These are phyloP conservation scores for Ormyrus thymus DNA, from an alignment of 2,888 invertebrate species.

Conservation along the genomic window DNA sequence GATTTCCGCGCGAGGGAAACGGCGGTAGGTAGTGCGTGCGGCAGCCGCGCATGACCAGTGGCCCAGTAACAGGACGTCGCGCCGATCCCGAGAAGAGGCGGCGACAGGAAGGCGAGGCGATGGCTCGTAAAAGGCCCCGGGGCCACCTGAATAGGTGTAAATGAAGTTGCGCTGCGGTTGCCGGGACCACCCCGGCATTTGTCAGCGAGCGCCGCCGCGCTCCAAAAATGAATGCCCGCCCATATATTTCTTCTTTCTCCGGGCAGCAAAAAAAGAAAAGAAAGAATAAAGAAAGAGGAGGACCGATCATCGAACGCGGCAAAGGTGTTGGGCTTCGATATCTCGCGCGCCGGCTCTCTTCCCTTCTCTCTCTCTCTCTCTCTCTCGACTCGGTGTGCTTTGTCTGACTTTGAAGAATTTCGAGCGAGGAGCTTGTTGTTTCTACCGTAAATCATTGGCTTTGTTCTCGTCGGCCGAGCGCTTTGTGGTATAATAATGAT, in stretches of 20 bases:
- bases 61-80: too few relatives aligned
- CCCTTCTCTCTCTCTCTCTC: background rate
- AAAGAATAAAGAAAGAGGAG: too few relatives aligned
- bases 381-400: slow-evolving; percentile 1
- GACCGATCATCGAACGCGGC: too few relatives aligned
- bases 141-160: slow-evolving; percentile 71
- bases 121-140: slow-evolving; percentile 66
- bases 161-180: slow-evolving; percentile 70
- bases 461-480: background rate
- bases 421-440: too few relatives aligned
- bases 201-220: slow-evolving; percentile 52
- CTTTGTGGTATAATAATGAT: background rate
- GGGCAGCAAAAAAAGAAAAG: background rate
- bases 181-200: slow-evolving; percentile 66
- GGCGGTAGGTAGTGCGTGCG: too few relatives aligned
- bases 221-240: slow-evolving; percentile 48
- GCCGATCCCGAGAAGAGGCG: slow-evolving; percentile 2
- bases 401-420: background rate
- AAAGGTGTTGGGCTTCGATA: background rate
- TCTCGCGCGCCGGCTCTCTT: background rate
- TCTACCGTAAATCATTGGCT: background rate
- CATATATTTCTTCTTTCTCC: slow-evolving; percentile 35
- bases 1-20: too few relatives aligned
- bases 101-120: slow-evolving; percentile 54
- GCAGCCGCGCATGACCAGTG: too few relatives aligned